Percentiles rank a stretch among this genome's conserved stretches.
These are phyloP conservation scores for Cordylochernes scorpioides DNA, from an alignment of 2,888 invertebrate species.

Conservation along the genomic window DNA sequence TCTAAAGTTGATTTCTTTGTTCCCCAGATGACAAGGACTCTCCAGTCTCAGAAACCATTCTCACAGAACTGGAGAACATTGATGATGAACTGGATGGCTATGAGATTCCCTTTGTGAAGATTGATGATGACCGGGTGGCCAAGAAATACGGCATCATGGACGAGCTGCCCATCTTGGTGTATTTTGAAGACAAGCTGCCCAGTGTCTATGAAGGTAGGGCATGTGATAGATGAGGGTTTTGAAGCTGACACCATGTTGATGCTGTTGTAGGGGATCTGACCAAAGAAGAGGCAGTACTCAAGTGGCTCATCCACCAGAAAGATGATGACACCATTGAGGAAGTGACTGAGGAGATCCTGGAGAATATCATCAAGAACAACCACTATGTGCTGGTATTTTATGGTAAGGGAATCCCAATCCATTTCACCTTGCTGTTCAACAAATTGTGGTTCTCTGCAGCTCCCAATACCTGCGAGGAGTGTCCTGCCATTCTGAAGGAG, in stretches of 20 bases:
- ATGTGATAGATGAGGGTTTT: slow-evolving; percentile 1
- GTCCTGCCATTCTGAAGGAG: slow-evolving; percentile 55
- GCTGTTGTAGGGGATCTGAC: slow-evolving; percentile 12
- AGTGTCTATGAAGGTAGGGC: slow-evolving; percentile 21
- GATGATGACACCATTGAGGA: slow-evolving; percentile 77
- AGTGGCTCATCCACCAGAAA: slow-evolving; percentile 57
- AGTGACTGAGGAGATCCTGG: slow-evolving; percentile 64
- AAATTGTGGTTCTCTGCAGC: slow-evolving; percentile 17
- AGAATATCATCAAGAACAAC: slow-evolving; percentile 57
- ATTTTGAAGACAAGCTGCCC: slow-evolving; percentile 33
- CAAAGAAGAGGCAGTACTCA: slow-evolving; percentile 45
- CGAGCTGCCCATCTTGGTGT: slow-evolving; percentile 46
- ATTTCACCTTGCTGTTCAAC: too few relatives aligned
- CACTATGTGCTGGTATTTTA: slow-evolving; percentile 79
- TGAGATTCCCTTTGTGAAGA: slow-evolving; percentile 19
- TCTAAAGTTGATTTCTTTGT: too few relatives aligned
- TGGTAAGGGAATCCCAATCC: slow-evolving; percentile 31
- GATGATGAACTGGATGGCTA: slow-evolving; percentile 14
- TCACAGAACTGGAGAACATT: slow-evolving; percentile 17
- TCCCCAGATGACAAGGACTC: slow-evolving; percentile 46
- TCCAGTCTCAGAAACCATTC: slow-evolving; percentile 20
- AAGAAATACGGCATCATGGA: slow-evolving; percentile 61
- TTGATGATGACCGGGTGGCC: slow-evolving; percentile 32
- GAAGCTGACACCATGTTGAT: background rate
- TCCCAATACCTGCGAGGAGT: slow-evolving; percentile 39